Evolutionary conservation across 2,888 invertebrate genomes (phyloP).

Genomic region (Aspidiotus rigidus): DNA sequence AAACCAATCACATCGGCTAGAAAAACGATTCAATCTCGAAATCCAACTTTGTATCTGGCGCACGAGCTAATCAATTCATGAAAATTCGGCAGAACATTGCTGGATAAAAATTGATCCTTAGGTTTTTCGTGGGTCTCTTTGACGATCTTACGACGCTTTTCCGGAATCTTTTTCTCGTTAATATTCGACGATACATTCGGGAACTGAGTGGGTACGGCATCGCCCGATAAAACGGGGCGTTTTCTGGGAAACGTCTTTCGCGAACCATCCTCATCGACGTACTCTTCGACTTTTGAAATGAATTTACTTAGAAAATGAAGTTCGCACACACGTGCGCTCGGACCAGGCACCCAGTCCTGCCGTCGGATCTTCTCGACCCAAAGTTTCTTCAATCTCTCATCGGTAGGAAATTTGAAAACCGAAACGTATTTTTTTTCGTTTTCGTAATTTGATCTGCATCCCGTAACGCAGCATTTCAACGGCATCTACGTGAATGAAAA

Average conservation of each 20-base stretch:
- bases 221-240: neutral
- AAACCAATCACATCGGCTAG: neutral
- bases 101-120: neutral
- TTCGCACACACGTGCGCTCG: neutral
- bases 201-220: neutral
- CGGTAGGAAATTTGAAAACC: neutral
- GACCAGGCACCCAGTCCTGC: too few species aligned
- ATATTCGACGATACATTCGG: neutral
- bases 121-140: neutral
- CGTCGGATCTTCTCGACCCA: neutral
- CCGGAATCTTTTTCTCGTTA: neutral
- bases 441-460: neutral
- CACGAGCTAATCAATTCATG: neutral
- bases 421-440: neutral
- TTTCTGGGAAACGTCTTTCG: neutral
- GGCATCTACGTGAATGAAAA: neutral
- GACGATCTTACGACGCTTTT: neutral
- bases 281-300: neutral
- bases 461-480: neutral
- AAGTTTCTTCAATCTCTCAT: neutral
- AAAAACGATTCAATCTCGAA: neutral
- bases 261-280: neutral
- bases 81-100: neutral
- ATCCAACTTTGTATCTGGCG: neutral
- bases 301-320: neutral